Evolutionary conservation across 2,888 invertebrate species (phyloP), one percentile per base, ranked within the genome.

Genomic region (Venustoraphidia nigricollis): DNA sequence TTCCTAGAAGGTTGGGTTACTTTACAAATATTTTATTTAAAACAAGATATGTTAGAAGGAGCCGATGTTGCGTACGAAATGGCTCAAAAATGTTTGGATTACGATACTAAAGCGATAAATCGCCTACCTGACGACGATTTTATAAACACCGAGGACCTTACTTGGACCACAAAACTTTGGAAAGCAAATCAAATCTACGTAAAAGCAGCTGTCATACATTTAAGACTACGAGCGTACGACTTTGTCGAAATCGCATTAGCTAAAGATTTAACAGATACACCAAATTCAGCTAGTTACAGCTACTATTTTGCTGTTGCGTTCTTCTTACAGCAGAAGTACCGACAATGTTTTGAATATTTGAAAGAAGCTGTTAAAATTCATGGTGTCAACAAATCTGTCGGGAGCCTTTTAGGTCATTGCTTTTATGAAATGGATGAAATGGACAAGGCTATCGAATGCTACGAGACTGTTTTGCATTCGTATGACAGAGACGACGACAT

Each of bases 1-100:
- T 67, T 64, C 62, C 42, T 60, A 3, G 63, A 64, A 59, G 60
- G 59, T 35, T 67, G 67, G 66, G 60, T 59, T 8, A 52, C 60
- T 8, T 53, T 66, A 9, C 61, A 63, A 47, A 41, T 65, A 40
- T 64, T 63, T 53, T 65, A 66, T 50, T 51, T 58, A 48, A 56
- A 58, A 48, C 54, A 50, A n/a, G 53, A 55, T 2, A 60, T 61
- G 46, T 44, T 45, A 13, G 62, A 60, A 51, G 65, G 65, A 9
- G 60, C 60, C 54, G 64, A 63, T 47, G 54, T 61, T 44, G 57
- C 60, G 2, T 47, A 57, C 46, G 62, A 61, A 47, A 64, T 60
- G 60, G 61, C 58, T 1, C 56, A 56, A 39, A 62, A 62, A 51
- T 58, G 56, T 51, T 13, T 56, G 6, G 53, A 58, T 14, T 53